Base-by-base conservation (phyloP, 2,888 invertebrate genomes). In the Volucella inanis region DNA sequence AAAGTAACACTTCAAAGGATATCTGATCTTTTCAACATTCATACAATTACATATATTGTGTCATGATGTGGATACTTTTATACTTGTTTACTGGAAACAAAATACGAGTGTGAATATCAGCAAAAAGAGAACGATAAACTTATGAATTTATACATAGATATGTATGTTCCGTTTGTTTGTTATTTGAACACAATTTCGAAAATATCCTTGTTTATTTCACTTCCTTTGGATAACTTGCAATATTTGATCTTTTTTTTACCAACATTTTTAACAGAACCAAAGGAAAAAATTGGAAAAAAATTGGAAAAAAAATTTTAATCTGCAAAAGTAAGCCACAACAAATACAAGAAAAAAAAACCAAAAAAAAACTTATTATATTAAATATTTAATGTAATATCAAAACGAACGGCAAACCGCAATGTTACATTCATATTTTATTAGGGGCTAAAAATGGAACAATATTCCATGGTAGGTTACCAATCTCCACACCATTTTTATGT, bases 401-500 rank as follows among this genome's bases (percentile, higher is more conserved):
- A 70, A 70, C 47, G 61, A 12, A 61, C 45, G 38, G 39, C 15
- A 52, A 67, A 50, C 62, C 54, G 18, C 38, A 31, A 70, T 70
- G 64, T 70, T 70, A 62, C 55, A 62, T 70, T 78, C 55, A 78
- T 78, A 70, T 70, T 78, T 78, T 62, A 78, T 78, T 64, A 54
- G 55, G 22, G 67, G 49, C 65, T 65, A 57, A 75, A 75, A 62
- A 41, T 39, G 55, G 49, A 41, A 57, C 41, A 65, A 54, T 39
- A 65, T 65, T 57, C 47, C 14, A 64, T 14, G 8, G 54, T 12
- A 45, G 10, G 45, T 12, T 45, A 45, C 45, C 45, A 54, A 22
- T 22, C 18, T 6, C 10, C 10, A 45, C 61, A 18, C n/a, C 22
- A 22, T 8, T 39, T 15, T 12, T 43, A 15, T 41, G 59, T 18